Conservation (phyloP, 1,140 invertebrate genomes). For the Nylanderia fulva region DNA sequence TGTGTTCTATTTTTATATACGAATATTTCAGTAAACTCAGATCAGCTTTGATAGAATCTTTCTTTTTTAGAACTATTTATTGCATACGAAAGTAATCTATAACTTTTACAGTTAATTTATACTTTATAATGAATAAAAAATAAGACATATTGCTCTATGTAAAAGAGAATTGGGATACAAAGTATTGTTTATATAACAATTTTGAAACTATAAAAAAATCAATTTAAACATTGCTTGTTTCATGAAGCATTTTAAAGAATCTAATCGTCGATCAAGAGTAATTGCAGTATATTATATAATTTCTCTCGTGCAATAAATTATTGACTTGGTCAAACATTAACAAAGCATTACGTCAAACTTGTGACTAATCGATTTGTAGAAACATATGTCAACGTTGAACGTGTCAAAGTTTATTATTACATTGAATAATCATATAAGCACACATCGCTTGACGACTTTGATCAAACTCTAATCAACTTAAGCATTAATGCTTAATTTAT, state of each 20-base stretch:
- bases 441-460: conserved; percentile 60
- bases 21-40: conserved; percentile 84
- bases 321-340: conserved; percentile 37
- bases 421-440: conserved; percentile 59
- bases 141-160: neutral
- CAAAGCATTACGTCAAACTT: conserved; percentile 12
- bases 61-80: neutral
- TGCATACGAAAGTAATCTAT: neutral
- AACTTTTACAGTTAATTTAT: neutral
- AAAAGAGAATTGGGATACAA: neutral
- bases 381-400: conserved; percentile 31
- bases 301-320: conserved; percentile 30
- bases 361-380: conserved; percentile 59
- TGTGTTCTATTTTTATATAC: conserved; percentile 85
- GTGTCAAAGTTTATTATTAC: conserved; percentile 65
- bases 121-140: neutral
- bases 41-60: conserved; percentile 67
- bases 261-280: neutral
- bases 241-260: neutral
- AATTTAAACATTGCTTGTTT: neutral
- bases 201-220: neutral
- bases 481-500: no score
- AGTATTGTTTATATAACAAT: neutral
- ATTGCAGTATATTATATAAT: conserved; percentile 10
- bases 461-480: neutral